These are phyloP conservation scores for Bubo blakistoni DNA, from an alignment of 2,113 vertebrate genomes.

Conservation along the genomic window DNA sequence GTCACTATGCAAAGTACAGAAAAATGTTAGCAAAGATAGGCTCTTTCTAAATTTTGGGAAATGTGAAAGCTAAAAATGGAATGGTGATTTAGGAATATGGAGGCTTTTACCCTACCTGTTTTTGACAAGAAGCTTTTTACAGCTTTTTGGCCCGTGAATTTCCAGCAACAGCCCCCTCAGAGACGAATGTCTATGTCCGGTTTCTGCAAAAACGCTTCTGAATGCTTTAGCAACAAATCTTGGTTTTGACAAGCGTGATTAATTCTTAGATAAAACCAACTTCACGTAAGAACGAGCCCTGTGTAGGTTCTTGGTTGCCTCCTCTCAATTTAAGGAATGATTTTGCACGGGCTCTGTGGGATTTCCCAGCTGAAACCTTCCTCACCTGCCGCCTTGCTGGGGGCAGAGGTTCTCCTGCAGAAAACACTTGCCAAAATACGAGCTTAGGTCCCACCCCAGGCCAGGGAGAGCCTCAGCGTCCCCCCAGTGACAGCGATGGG, in stretches of 20 bases:
- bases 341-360: accelerated
- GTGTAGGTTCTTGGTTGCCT: neutral
- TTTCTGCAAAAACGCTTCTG: neutral
- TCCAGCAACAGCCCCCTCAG: neutral
- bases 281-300: neutral
- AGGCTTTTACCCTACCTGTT: accelerated
- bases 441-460: neutral
- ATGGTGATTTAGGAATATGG: neutral
- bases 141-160: accelerated
- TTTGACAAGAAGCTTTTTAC: neutral
- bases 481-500: accelerated
- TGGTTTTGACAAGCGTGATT: neutral
- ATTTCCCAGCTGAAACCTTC: neutral
- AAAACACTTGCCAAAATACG: neutral
- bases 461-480: accelerated
- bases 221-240: neutral
- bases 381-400: neutral
- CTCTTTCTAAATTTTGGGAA: neutral
- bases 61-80: neutral
- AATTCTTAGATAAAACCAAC: neutral
- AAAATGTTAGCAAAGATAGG: neutral
- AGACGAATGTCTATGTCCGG: neutral
- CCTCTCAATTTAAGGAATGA: neutral
- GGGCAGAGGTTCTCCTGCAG: neutral
- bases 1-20: neutral